A percentile compares a stretch with the other conserved stretches of the same genome.
Evolutionary conservation across 2,888 invertebrate species (phyloP).

Genomic region (Apodemia zela): DNA sequence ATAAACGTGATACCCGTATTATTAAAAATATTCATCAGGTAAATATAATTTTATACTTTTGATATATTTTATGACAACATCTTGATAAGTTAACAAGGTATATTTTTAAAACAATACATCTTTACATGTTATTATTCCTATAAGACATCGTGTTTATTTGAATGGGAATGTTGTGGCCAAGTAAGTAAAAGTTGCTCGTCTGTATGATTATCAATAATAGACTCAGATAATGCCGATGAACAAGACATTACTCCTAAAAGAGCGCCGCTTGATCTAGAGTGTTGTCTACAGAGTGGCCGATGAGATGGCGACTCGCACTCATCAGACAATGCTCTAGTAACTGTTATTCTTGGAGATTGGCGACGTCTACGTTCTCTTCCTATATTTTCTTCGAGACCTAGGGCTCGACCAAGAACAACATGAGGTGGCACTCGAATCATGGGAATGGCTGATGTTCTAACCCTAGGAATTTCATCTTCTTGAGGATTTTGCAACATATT

Average conservation of each 20-base stretch:
- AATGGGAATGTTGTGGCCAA: constrained; percentile 70
- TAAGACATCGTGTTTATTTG: constrained; percentile 57
- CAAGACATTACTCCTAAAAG: constrained; percentile 67
- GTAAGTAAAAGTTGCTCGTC: constrained; percentile 78
- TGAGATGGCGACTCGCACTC: constrained; percentile 83
- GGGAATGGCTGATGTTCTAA: constrained; percentile 67
- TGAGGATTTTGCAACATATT: constrained; percentile 84
- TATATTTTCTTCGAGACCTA: constrained; percentile 72
- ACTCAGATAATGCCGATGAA: constrained; percentile 65
- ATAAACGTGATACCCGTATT: too few relatives aligned
- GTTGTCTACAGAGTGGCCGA: constrained; percentile 68
- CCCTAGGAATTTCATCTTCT: constrained; percentile 58
- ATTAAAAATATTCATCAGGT: too few relatives aligned
- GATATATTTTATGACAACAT: too few relatives aligned
- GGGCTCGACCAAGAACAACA: constrained; percentile 80
- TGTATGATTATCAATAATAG: constrained; percentile 49
- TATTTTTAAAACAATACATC: constrained; percentile 37
- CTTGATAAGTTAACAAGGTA: too few relatives aligned
- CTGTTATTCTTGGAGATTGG: constrained; percentile 85
- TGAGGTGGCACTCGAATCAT: constrained; percentile 79
- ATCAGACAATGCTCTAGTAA: constrained; percentile 87
- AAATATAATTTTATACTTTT: too few relatives aligned
- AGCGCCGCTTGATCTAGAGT: constrained; percentile 74
- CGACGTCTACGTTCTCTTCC: constrained; percentile 59
- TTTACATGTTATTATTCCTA: constrained; percentile 40